Evolutionary conservation across 2,113 vertebrate genomes (phyloP).

Genomic region (Cnemophilus loriae): DNA sequence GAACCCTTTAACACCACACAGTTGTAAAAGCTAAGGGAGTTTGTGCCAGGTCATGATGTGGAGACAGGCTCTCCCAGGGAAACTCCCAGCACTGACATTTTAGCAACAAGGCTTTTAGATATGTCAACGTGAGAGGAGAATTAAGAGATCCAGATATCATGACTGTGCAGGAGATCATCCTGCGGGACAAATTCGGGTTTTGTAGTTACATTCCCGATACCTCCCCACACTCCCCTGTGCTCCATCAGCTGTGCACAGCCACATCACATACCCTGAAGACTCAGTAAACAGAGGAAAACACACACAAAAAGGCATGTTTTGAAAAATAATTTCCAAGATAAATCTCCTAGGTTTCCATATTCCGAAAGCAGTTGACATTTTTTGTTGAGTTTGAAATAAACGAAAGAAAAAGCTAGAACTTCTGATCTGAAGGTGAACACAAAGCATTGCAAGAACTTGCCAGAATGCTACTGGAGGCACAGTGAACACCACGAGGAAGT

Average conservation of each 20-base stretch:
- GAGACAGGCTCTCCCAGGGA: constrained; percentile 41
- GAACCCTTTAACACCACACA: background rate
- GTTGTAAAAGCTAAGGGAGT: constrained; percentile 30
- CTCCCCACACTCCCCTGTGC: background rate
- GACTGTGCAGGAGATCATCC: background rate
- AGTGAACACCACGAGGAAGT: background rate
- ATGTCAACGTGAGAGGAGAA: background rate
- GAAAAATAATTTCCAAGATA: background rate
- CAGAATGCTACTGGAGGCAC: background rate
- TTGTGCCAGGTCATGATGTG: constrained; percentile 40
- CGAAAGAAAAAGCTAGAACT: background rate
- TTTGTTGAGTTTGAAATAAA: background rate
- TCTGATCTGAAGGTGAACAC: background rate
- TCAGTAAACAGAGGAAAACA: background rate
- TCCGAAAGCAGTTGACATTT: background rate
- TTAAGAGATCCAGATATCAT: constrained; percentile 7
- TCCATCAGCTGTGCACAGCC: background rate
- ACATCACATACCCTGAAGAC: background rate
- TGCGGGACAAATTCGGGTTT: background rate
- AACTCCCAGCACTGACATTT: constrained; percentile 18
- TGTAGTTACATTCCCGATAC: background rate
- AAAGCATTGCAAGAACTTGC: background rate
- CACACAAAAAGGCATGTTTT: background rate
- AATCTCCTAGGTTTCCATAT: background rate
- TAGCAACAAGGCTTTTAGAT: constrained; percentile 1